A percentile compares a stretch with the other conserved stretches of the same genome.
These are phyloP conservation scores for Kryptolebias ocellatus DNA, from an alignment of 2,797 vertebrate species.

Conservation along the genomic window DNA sequence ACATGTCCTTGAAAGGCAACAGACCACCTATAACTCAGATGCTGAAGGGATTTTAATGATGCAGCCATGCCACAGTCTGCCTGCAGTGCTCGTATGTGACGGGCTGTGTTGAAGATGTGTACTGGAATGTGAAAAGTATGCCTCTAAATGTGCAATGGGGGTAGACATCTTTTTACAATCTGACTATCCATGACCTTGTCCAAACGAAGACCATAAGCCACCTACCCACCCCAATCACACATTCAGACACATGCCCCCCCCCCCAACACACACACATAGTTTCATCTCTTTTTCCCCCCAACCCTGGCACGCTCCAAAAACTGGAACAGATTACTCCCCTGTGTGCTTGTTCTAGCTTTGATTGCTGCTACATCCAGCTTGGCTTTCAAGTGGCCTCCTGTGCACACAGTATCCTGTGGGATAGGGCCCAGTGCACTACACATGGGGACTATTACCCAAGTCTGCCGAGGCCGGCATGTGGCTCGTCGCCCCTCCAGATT, in stretches of 20 bases:
- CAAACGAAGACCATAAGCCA: slow-evolving; percentile 61
- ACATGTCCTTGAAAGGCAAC: slow-evolving; percentile 76
- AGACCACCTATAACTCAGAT: slow-evolving; percentile 76
- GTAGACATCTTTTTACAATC: slow-evolving; percentile 53
- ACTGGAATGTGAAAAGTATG: slow-evolving; percentile 52
- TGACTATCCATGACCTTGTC: slow-evolving; percentile 73
- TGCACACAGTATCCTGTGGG: slow-evolving; percentile 74
- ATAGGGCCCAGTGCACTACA: slow-evolving; percentile 74
- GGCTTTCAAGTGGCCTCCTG: slow-evolving; percentile 84
- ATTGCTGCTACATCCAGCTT: slow-evolving; percentile 83
- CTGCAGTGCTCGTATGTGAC: slow-evolving; percentile 53
- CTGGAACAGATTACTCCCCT: slow-evolving; percentile 84
- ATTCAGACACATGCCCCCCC: slow-evolving; percentile 7
- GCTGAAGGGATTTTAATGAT: slow-evolving; percentile 72
- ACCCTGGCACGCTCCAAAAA: slow-evolving; percentile 76
- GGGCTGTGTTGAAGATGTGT: slow-evolving; percentile 54
- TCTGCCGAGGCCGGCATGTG: slow-evolving; percentile 51
- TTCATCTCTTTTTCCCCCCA: slow-evolving; percentile 51
- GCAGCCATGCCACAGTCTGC: slow-evolving; percentile 68
- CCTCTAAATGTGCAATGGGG: slow-evolving; percentile 13
- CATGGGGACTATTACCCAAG: slow-evolving; percentile 83
- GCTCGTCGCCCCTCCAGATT: slow-evolving; percentile 63
- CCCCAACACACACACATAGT: slow-evolving; percentile 20
- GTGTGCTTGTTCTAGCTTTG: slow-evolving; percentile 78
- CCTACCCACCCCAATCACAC: slow-evolving; percentile 23